phyloP scores from a whole-genome alignment of 2,888 invertebrate species.

The Drosophila putrida region DNA sequence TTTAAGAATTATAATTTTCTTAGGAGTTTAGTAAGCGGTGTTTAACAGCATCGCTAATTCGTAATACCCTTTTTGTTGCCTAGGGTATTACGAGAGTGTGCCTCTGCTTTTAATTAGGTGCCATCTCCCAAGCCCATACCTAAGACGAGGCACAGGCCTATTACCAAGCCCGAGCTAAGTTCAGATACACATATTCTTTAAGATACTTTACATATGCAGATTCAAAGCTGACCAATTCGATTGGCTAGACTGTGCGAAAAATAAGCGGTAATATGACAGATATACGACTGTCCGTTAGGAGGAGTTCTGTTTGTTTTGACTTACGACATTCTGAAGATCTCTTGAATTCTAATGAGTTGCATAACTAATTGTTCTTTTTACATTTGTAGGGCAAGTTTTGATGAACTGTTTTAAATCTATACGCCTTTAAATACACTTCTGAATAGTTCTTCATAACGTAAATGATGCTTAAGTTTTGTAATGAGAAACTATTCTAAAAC shows the following conservation, averaged over 20 bases:
- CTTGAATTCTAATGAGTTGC: slow-evolving; percentile 59
- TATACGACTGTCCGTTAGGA: slow-evolving; percentile 63
- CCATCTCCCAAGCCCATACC: slow-evolving; percentile 33
- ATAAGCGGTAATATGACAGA: slow-evolving; percentile 68
- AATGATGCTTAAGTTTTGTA: no score
- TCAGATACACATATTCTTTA: neutral
- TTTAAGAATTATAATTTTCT: neutral
- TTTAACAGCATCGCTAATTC: neutral
- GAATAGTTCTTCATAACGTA: no score
- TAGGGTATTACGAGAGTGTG: slow-evolving; percentile 21
- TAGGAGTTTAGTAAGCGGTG: neutral
- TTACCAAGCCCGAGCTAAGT: slow-evolving; percentile 7
- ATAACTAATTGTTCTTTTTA: slow-evolving; percentile 46
- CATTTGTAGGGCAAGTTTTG: slow-evolving; percentile 49
- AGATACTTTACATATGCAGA: slow-evolving; percentile 13
- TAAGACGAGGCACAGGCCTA: slow-evolving; percentile 13
- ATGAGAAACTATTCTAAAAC: no score
- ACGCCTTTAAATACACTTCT: no score
- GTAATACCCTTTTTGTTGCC: neutral
- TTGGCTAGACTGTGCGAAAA: slow-evolving; percentile 61
- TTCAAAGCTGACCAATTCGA: slow-evolving; percentile 32
- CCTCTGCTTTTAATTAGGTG: slow-evolving; percentile 61
- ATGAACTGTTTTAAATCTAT: slow-evolving; percentile 8
- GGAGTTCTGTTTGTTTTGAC: slow-evolving; percentile 50
- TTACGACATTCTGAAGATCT: slow-evolving; percentile 13